These are phyloP conservation scores for Venustaconcha ellipsiformis DNA, from an alignment of 1,140 invertebrate species.

Conservation along the genomic window DNA sequence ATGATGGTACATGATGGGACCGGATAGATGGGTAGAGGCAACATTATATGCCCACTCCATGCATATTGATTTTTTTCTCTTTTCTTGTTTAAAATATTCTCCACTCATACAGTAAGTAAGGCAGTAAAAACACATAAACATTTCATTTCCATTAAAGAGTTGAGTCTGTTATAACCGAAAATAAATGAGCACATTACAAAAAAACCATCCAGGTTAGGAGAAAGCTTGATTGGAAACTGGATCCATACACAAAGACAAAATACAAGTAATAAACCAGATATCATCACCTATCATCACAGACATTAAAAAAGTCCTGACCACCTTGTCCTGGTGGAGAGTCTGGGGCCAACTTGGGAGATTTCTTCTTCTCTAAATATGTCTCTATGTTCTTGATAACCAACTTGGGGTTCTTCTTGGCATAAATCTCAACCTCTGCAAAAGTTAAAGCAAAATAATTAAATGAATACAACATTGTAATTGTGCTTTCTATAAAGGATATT, in stretches of 20 bases:
- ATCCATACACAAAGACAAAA: neutral
- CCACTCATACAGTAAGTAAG: too few relatives aligned
- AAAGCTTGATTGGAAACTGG: neutral
- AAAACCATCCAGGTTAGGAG: too few relatives aligned
- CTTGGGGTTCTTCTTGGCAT: slow-evolving; percentile 38
- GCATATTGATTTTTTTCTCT: too few relatives aligned
- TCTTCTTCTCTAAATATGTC: slow-evolving; percentile 38
- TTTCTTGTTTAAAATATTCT: too few relatives aligned
- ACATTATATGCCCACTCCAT: too few relatives aligned
- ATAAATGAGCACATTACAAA: too few relatives aligned
- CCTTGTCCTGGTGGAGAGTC: slow-evolving; percentile 31
- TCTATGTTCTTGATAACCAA: slow-evolving; percentile 37
- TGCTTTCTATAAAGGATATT: too few relatives aligned
- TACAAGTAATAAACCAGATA: neutral
- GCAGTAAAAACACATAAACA: too few relatives aligned
- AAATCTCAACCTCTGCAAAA: slow-evolving; percentile 38
- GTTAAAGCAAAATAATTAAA: neutral
- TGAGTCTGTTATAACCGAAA: too few relatives aligned
- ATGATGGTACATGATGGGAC: too few relatives aligned
- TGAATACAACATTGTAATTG: neutral
- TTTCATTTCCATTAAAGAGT: too few relatives aligned
- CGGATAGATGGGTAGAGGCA: too few relatives aligned
- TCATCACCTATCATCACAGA: slow-evolving; percentile 32
- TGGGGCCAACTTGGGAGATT: slow-evolving; percentile 14
- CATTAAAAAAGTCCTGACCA: slow-evolving; percentile 39